Conservation (phyloP, 2,888 invertebrate genomes). For the Invenusta paracnida region DNA sequence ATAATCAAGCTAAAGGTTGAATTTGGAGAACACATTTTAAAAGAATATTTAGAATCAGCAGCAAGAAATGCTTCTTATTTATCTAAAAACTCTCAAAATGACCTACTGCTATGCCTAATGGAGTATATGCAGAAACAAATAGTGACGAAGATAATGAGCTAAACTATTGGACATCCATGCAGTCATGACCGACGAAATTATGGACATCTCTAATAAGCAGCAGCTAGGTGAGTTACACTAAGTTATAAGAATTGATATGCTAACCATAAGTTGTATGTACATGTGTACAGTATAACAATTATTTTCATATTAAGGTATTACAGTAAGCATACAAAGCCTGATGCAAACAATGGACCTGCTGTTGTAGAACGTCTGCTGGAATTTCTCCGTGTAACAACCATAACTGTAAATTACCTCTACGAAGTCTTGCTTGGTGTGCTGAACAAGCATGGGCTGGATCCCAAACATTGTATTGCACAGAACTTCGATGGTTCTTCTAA, state of each 20-base stretch:
- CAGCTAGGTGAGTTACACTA: not conserved
- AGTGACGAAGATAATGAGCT: not conserved
- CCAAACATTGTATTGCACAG: not conserved
- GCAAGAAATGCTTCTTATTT: not conserved
- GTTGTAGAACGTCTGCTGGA: not conserved
- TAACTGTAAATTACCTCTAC: not conserved
- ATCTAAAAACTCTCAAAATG: not conserved
- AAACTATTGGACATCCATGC: not conserved
- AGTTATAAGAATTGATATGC: not conserved
- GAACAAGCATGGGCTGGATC: not conserved
- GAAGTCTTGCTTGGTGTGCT: not conserved
- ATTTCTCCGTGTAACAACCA: not conserved
- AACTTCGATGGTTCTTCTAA: not conserved
- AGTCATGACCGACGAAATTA: not conserved
- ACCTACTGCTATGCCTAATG: not conserved
- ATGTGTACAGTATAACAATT: not conserved
- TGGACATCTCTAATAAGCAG: not conserved
- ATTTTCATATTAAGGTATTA: not conserved
- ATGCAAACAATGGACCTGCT: not conserved
- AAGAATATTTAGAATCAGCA: not conserved
- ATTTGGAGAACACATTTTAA: not conserved
- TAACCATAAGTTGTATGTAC: not conserved
- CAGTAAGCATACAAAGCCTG: not conserved
- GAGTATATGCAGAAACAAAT: not conserved
- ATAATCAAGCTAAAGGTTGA: not conserved